phyloP scores from a whole-genome alignment of 2,113 vertebrate species.

The Rhegmatorhina hoffmannsi region DNA sequence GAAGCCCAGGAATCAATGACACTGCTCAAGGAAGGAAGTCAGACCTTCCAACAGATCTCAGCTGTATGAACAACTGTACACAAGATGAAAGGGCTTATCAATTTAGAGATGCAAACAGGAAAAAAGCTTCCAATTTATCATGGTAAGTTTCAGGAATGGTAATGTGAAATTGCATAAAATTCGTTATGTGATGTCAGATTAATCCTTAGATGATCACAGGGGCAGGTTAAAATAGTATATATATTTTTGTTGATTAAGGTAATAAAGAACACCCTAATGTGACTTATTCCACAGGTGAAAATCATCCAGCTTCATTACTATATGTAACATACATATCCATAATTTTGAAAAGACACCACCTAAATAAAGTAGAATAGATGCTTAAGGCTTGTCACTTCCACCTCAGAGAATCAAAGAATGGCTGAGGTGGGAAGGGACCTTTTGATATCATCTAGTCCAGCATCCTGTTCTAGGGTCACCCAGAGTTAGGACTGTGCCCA shows the following conservation, averaged over 20 bases:
- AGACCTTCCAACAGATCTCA: conserved; percentile 10
- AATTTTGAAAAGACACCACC: neutral
- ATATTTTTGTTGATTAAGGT: conserved; percentile 55
- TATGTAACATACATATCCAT: neutral
- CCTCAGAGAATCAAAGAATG: neutral
- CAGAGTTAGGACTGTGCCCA: neutral
- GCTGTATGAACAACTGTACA: conserved; percentile 29
- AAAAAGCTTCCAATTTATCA: conserved; percentile 60
- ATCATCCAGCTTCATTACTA: conserved; percentile 1
- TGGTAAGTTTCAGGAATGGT: conserved; percentile 32
- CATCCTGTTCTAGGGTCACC: neutral
- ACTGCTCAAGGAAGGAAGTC: neutral
- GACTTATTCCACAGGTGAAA: conserved; percentile 15
- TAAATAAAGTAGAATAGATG: neutral
- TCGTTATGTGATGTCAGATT: conserved; percentile 49
- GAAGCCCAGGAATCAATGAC: neutral
- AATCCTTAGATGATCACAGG: conserved; percentile 55
- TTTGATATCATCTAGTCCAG: neutral
- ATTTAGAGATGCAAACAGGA: conserved; percentile 50
- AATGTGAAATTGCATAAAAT: conserved; percentile 58
- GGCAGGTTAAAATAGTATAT: conserved; percentile 54
- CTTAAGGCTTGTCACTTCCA: neutral
- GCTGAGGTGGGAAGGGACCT: neutral
- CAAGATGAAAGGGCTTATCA: conserved; percentile 56
- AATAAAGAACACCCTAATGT: conserved; percentile 25